Conservation (phyloP, 2,888 invertebrate species). For the Philaethria dido region DNA sequence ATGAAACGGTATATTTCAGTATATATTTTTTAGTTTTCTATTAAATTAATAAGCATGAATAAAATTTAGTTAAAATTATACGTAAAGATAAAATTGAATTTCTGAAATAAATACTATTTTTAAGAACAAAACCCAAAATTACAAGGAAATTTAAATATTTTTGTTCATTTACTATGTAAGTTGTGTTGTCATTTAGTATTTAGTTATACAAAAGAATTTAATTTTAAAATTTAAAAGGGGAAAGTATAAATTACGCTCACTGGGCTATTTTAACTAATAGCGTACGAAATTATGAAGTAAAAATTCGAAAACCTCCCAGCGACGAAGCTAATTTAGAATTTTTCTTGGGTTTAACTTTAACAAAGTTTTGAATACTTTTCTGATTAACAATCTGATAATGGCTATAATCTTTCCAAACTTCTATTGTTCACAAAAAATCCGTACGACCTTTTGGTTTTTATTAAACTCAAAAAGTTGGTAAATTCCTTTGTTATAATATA, state of each 20-base stretch:
- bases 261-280: constrained; percentile 38
- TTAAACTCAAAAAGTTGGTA: constrained; percentile 26
- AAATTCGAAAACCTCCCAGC: constrained; percentile 39
- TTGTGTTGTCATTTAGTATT: not conserved
- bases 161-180: not conserved
- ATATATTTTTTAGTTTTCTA: too few species aligned
- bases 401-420: constrained; percentile 44
- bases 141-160: not conserved
- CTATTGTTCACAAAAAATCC: constrained; percentile 38
- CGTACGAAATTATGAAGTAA: constrained; percentile 40
- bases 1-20: too few species aligned
- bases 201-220: constrained; percentile 29
- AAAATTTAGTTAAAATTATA: too few species aligned
- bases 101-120: too few species aligned
- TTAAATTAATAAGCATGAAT: too few species aligned
- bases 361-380: constrained; percentile 46
- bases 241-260: constrained; percentile 34
- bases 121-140: too few species aligned
- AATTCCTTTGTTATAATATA: constrained; percentile 25
- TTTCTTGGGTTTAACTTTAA: constrained; percentile 42
- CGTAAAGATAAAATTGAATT: too few species aligned
- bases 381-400: constrained; percentile 49
- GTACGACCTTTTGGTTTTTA: constrained; percentile 39
- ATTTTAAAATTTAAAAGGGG: constrained; percentile 29
- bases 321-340: constrained; percentile 41